Conservation (phyloP, 2,888 invertebrate species). For the Aspidiotus destructor region DNA sequence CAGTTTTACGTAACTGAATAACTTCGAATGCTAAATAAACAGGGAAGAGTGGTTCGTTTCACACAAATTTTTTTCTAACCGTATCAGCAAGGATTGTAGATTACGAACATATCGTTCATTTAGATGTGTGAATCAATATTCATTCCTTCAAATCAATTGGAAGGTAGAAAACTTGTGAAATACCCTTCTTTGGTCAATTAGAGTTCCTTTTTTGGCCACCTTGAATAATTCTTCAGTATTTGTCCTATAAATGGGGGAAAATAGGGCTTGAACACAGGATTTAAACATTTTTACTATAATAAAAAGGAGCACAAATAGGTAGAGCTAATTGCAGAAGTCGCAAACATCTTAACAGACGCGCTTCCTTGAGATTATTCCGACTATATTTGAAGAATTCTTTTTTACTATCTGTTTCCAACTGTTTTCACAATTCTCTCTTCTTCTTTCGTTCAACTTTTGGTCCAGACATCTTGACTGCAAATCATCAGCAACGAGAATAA, state of each 20-base stretch:
- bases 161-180: neutral
- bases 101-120: neutral
- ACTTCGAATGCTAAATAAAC: neutral
- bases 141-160: neutral
- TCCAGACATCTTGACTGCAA: neutral
- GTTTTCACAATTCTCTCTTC: neutral
- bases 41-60: neutral
- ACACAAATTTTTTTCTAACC: neutral
- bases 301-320: no score
- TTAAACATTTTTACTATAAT: neutral
- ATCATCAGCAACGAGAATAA: neutral
- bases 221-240: constrained; percentile 4
- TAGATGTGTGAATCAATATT: neutral
- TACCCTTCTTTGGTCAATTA: neutral
- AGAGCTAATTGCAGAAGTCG: no score
- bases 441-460: neutral
- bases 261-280: neutral
- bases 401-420: neutral
- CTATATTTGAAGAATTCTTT: neutral
- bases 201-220: neutral
- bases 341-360: neutral
- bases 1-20: neutral
- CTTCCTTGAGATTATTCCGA: neutral
- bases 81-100: neutral
- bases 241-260: neutral